Evolutionary conservation across 2,797 vertebrate genomes (phyloP).

Genomic region (Psittacula echo): DNA sequence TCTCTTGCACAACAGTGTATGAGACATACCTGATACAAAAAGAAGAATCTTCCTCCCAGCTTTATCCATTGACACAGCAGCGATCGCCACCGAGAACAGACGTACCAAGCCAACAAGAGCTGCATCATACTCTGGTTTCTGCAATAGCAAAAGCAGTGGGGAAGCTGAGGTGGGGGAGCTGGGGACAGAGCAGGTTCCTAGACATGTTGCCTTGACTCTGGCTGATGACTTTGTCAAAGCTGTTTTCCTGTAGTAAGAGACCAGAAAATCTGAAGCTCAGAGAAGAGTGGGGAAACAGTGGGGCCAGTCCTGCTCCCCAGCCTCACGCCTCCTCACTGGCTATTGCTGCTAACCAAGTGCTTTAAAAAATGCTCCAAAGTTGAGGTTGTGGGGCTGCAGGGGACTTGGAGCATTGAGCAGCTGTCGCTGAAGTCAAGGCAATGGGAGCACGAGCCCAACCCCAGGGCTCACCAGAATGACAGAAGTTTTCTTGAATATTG

Average conservation of each 20-base stretch:
- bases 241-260: neutral
- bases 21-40: constrained; percentile 75
- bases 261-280: neutral
- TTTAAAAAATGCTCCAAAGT: neutral
- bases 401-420: neutral
- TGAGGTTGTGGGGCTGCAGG: neutral
- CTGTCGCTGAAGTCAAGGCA: neutral
- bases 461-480: constrained; percentile 79
- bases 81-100: constrained; percentile 73
- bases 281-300: neutral
- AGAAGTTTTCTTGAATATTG: constrained; percentile 77
- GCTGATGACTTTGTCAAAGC: neutral
- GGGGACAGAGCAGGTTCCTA: neutral
- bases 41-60: constrained; percentile 83
- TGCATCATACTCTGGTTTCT: constrained; percentile 75
- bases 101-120: constrained; percentile 79
- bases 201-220: neutral
- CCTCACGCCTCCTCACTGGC: neutral
- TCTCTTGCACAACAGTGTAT: neutral
- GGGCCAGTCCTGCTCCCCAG: neutral
- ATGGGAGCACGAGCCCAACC: fast-evolving
- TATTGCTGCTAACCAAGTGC: neutral
- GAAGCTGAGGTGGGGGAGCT: neutral
- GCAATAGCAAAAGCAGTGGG: neutral
- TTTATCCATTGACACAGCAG: constrained; percentile 79